Base-by-base conservation (phyloP, 2,888 invertebrate genomes). In the Hybos culiciformis region DNA sequence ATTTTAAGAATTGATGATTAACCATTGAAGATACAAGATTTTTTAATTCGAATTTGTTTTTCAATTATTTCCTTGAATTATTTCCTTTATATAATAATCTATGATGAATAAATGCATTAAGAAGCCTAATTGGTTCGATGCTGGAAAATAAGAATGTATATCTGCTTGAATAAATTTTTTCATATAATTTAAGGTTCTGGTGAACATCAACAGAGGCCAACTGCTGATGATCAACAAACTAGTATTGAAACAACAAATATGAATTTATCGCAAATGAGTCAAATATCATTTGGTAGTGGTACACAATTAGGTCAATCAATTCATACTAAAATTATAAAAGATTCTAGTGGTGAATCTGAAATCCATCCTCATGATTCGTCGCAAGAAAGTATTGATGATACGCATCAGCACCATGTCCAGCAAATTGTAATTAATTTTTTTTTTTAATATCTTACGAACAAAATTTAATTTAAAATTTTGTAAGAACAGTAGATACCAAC, bases 331-430 rank as follows among this genome's bases (percentile, higher is more conserved):
- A 55, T 66, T 47, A 54, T 65, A 38, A 67, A 69, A 45, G 68
- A 69, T 49, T 55, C 65, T 14, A 69, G 61, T 53, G 62, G 61
- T 29, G 70, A 70, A 45, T 68, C 73, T 26, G 69, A 72, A 46
- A 60, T 60, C 37, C 70, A 69, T 46, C 66, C 70, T 41, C 71
- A 70, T 45, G 71, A 72, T 52, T 72, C 66, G 14, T 55, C 70
- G 19, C 70, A 70, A 51, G 74, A 75, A 54, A 72, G 70, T 51
- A 69, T 73, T 47, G 68, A 70, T 40, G 71, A 70, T 47, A 58
- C 56, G 38, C 62, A 63, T 46, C 62, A 62, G 49, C 64, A 63
- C 48, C 59, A 36, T 36, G 21, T 36, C 14, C 29, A 29, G n/a
- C 29, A 29, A n/a, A 29, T 29, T n/a, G 29, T 29, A 29, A 29